Conservation (phyloP, 1,140 invertebrate genomes). For the Arion vulgaris region DNA sequence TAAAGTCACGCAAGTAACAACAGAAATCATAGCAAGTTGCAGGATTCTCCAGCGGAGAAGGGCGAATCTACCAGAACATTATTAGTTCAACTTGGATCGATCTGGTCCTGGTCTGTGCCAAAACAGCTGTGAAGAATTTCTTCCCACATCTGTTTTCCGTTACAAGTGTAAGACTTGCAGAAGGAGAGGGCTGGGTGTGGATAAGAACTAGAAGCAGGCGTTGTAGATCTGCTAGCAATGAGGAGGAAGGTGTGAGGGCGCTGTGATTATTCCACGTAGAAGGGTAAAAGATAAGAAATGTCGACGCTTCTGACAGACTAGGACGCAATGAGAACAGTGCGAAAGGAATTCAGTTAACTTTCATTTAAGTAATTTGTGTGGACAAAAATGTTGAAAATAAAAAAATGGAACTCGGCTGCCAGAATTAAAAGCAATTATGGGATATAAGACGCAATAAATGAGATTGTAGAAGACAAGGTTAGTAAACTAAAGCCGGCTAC, state of each 20-base stretch:
- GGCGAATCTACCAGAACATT: background rate
- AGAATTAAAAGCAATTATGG: background rate
- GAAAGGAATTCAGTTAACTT: background rate
- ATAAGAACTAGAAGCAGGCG: constrained; percentile 16
- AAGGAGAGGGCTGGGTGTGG: background rate
- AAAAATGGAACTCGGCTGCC: too few species aligned
- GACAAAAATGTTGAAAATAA: background rate
- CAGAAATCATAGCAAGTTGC: too few species aligned
- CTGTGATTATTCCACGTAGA: background rate
- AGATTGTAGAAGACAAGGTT: too few species aligned
- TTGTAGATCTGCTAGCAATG: background rate
- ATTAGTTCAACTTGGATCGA: constrained; percentile 32
- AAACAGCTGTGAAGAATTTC: constrained; percentile 17
- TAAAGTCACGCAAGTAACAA: too few species aligned
- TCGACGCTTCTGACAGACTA: background rate
- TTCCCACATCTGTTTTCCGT: constrained; percentile 21
- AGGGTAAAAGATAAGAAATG: background rate
- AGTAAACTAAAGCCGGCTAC: too few species aligned
- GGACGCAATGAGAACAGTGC: background rate
- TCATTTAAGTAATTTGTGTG: background rate
- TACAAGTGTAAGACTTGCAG: background rate
- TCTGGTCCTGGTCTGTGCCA: background rate
- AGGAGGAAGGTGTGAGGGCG: constrained; percentile 5
- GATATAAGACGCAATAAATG: background rate
- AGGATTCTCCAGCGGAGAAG: background rate